These are phyloP conservation scores for Heliothis virescens DNA, from an alignment of 1,140 invertebrate species.

Conservation along the genomic window DNA sequence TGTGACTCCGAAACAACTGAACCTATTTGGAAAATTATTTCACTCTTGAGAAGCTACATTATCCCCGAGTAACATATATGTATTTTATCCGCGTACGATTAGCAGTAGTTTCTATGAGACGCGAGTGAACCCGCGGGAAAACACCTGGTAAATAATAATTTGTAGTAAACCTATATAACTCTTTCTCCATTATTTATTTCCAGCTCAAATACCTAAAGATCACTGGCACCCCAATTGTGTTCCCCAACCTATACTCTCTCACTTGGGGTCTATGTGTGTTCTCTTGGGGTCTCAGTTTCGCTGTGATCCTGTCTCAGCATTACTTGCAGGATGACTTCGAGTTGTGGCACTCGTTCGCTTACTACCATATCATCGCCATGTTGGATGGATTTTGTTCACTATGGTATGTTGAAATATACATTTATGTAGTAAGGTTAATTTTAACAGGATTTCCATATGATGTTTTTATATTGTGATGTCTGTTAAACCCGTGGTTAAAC, in stretches of 20 bases:
- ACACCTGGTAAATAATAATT: too few relatives aligned
- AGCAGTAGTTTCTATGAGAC: too few relatives aligned
- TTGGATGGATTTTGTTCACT: slow-evolving; percentile 89
- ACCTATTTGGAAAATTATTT: too few relatives aligned
- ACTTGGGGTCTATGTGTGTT: slow-evolving; percentile 88
- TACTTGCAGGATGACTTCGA: slow-evolving; percentile 89
- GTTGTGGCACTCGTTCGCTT: slow-evolving; percentile 89
- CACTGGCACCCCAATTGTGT: slow-evolving; percentile 88
- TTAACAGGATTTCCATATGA: not conserved
- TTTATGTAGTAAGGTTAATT: not conserved
- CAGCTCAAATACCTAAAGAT: slow-evolving; percentile 89
- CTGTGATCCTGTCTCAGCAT: slow-evolving; percentile 88
- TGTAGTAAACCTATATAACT: not conserved
- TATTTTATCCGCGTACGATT: too few relatives aligned
- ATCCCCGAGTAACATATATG: too few relatives aligned
- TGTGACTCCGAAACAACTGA: too few relatives aligned
- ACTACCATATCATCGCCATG: slow-evolving; percentile 90
- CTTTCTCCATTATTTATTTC: slow-evolving; percentile 47
- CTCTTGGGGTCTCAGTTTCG: slow-evolving; percentile 88
- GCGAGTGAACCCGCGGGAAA: too few relatives aligned
- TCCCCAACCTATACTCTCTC: slow-evolving; percentile 87
- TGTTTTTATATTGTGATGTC: not conserved
- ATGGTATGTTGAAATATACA: slow-evolving; percentile 78
- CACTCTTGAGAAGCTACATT: too few relatives aligned
- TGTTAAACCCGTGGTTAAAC: too few relatives aligned